Evolutionary conservation across 2,888 invertebrate species (phyloP).

Genomic region (Ennomos quercinarius): DNA sequence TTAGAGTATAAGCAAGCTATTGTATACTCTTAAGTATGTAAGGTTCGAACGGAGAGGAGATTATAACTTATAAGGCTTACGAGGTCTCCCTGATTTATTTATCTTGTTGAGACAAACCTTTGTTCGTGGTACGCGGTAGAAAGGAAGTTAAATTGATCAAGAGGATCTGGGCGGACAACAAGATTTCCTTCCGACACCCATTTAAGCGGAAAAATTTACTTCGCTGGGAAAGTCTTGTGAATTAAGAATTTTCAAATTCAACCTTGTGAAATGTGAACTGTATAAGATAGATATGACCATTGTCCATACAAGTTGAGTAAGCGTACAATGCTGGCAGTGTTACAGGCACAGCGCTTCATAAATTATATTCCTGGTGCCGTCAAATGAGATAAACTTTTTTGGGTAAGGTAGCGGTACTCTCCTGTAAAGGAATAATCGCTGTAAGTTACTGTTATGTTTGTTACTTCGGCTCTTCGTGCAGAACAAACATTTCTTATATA

Average conservation of each 20-base stretch:
- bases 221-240: not conserved
- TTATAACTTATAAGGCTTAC: constrained; percentile 13
- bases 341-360: constrained; percentile 5
- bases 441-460: constrained; percentile 16
- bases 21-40: too few species aligned
- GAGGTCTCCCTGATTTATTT: constrained; percentile 10
- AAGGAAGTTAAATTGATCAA: constrained; percentile 11
- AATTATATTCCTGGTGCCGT: constrained; percentile 16
- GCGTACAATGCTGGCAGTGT: not conserved
- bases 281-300: too few species aligned
- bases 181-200: not conserved
- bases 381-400: constrained; percentile 19
- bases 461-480: constrained; percentile 9
- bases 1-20: too few species aligned
- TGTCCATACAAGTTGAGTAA: too few species aligned
- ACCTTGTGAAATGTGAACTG: too few species aligned
- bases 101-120: constrained; percentile 13
- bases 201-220: constrained; percentile 2
- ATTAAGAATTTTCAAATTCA: not conserved
- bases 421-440: constrained; percentile 19
- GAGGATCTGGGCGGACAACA: constrained; percentile 7
- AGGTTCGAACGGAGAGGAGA: constrained; percentile 1
- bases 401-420: constrained; percentile 15
- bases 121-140: constrained; percentile 14
- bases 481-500: constrained; percentile 6